These are phyloP conservation scores for Littorina saxatilis DNA, from an alignment of 1,140 invertebrate species.

Conservation along the genomic window DNA sequence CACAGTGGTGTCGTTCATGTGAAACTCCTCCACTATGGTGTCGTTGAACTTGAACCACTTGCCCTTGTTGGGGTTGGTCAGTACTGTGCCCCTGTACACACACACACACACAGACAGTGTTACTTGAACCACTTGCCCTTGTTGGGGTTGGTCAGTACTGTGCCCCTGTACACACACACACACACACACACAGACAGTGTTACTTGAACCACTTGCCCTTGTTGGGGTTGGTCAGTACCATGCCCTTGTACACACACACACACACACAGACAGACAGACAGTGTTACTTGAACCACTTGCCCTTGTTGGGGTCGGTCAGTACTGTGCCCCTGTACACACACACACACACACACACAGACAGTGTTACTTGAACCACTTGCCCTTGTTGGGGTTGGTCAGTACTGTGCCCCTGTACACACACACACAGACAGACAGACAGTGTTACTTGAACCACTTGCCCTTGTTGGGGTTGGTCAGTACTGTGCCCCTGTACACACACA, in stretches of 20 bases:
- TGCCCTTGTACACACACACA: slow-evolving; percentile 71
- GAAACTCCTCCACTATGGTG: slow-evolving; percentile 73
- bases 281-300: too few relatives aligned
- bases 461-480: too few relatives aligned
- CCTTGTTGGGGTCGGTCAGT: not conserved
- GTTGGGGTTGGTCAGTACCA: slow-evolving; percentile 72
- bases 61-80: slow-evolving; percentile 74
- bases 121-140: slow-evolving; percentile 76
- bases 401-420: too few relatives aligned
- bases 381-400: too few relatives aligned
- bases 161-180: slow-evolving; percentile 60
- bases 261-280: too few relatives aligned
- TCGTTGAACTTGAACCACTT: slow-evolving; percentile 76
- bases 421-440: too few relatives aligned
- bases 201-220: slow-evolving; percentile 62
- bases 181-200: not conserved
- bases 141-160: slow-evolving; percentile 72
- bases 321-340: not conserved
- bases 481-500: too few relatives aligned
- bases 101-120: not conserved
- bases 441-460: too few relatives aligned
- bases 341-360: not conserved
- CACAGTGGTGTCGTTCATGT: slow-evolving; percentile 75
- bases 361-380: too few relatives aligned
- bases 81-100: slow-evolving; percentile 66